These are phyloP conservation scores for Troglohyphantes excavatus DNA, from an alignment of 2,888 invertebrate species.

Conservation along the genomic window DNA sequence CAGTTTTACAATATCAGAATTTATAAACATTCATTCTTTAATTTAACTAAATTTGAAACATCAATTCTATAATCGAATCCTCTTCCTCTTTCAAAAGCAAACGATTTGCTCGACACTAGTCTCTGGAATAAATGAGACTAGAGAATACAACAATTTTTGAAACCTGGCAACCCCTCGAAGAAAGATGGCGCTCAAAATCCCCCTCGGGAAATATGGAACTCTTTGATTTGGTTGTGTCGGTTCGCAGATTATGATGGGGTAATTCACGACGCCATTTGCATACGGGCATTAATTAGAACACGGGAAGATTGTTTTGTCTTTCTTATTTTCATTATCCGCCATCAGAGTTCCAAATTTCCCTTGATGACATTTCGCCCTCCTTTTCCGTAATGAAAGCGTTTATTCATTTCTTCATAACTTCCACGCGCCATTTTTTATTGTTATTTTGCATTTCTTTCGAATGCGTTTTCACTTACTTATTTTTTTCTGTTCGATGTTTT, in stretches of 20 bases:
- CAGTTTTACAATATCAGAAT: too few species aligned
- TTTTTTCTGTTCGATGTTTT: neutral
- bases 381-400: slow-evolving; percentile 66
- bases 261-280: slow-evolving; percentile 70
- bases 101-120: too few species aligned
- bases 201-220: slow-evolving; percentile 75
- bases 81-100: too few species aligned
- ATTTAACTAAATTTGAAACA: too few species aligned
- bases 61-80: too few species aligned
- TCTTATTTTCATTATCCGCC: slow-evolving; percentile 71
- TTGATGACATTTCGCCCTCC: slow-evolving; percentile 53
- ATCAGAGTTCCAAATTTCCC: slow-evolving; percentile 63
- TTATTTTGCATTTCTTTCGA: slow-evolving; percentile 46
- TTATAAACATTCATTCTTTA: too few species aligned
- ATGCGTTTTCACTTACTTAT: neutral
- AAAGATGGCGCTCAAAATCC: slow-evolving; percentile 60
- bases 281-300: slow-evolving; percentile 72
- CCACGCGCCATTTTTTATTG: slow-evolving; percentile 13
- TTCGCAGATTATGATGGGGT: slow-evolving; percentile 73
- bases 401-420: slow-evolving; percentile 63
- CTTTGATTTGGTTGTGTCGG: slow-evolving; percentile 78
- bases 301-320: slow-evolving; percentile 72
- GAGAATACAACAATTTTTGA: slow-evolving; percentile 1
- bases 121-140: neutral
- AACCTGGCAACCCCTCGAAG: slow-evolving; percentile 69